These are phyloP conservation scores for Drosophila micromelanica DNA, from an alignment of 1,140 invertebrate species.

Conservation along the genomic window DNA sequence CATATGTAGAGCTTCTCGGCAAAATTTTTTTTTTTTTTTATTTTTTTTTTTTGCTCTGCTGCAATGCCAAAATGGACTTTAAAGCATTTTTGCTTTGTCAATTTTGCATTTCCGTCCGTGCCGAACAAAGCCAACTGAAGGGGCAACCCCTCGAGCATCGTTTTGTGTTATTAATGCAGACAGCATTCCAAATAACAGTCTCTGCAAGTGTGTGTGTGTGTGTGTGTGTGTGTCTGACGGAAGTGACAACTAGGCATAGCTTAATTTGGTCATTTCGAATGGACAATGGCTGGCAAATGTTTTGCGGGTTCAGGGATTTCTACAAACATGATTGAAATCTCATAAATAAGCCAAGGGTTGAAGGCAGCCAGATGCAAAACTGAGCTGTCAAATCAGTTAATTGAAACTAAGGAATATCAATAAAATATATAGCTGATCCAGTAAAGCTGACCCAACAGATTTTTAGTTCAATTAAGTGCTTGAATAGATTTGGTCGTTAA, in stretches of 20 bases:
- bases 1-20: slow-evolving; percentile 21
- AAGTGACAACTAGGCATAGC: slow-evolving; percentile 45
- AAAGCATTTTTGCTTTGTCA: slow-evolving; percentile 76
- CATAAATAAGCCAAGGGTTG: slow-evolving; percentile 9
- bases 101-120: slow-evolving; percentile 68
- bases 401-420: not conserved
- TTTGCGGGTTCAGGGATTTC: slow-evolving; percentile 22
- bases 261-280: slow-evolving; percentile 37
- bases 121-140: slow-evolving; percentile 10
- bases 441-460: not conserved
- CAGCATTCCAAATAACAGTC: slow-evolving; percentile 15
- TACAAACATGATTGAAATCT: slow-evolving; percentile 22
- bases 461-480: too few relatives aligned
- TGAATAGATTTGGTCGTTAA: too few relatives aligned
- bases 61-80: slow-evolving; percentile 44
- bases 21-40: too few relatives aligned
- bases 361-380: not conserved
- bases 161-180: slow-evolving; percentile 47
- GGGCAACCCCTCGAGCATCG: not conserved
- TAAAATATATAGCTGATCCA: not conserved
- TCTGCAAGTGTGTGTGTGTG: slow-evolving; percentile 1
- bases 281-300: slow-evolving; percentile 31
- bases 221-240: slow-evolving; percentile 19
- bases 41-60: slow-evolving; percentile 8
- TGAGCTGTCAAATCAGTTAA: not conserved